A percentile compares a stretch with the other conserved stretches of the same genome.
Evolutionary conservation across 2,888 invertebrate genomes (phyloP).

Genomic region (Invenusta paracnida): DNA sequence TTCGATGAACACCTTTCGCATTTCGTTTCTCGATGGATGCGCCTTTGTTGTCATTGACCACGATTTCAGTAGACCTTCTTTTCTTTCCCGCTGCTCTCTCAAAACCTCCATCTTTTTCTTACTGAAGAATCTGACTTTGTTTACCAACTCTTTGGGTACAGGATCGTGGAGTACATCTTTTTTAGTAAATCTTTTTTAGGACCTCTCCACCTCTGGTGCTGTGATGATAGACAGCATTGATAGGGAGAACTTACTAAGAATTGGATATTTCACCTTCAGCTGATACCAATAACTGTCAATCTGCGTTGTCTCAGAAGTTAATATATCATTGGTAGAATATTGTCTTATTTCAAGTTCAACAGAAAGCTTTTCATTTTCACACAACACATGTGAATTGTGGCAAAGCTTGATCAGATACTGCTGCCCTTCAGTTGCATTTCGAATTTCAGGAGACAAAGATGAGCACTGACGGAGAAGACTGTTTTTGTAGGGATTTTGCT

Average conservation of each 20-base stretch:
- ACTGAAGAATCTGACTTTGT: too few relatives aligned
- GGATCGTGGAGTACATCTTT: neutral
- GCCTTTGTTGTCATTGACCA: too few relatives aligned
- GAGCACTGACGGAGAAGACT: neutral
- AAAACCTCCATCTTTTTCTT: too few relatives aligned
- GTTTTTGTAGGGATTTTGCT: neutral
- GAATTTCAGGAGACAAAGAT: neutral
- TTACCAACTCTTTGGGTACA: neutral
- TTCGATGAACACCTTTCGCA: too few relatives aligned
- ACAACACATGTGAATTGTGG: neutral
- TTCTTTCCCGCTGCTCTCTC: too few relatives aligned
- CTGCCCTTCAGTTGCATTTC: neutral
- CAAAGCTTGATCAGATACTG: neutral
- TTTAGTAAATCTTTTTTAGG: neutral
- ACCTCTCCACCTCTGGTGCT: neutral
- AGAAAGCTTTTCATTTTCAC: neutral
- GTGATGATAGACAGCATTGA: neutral
- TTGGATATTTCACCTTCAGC: neutral
- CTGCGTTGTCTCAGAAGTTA: neutral
- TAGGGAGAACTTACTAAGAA: neutral
- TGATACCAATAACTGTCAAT: neutral
- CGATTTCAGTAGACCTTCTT: too few relatives aligned
- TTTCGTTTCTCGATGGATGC: too few relatives aligned
- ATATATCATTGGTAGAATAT: neutral
- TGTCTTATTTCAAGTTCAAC: neutral